Base-by-base conservation (phyloP, 1,140 invertebrate genomes). In the Tetragnatha versicolor region DNA sequence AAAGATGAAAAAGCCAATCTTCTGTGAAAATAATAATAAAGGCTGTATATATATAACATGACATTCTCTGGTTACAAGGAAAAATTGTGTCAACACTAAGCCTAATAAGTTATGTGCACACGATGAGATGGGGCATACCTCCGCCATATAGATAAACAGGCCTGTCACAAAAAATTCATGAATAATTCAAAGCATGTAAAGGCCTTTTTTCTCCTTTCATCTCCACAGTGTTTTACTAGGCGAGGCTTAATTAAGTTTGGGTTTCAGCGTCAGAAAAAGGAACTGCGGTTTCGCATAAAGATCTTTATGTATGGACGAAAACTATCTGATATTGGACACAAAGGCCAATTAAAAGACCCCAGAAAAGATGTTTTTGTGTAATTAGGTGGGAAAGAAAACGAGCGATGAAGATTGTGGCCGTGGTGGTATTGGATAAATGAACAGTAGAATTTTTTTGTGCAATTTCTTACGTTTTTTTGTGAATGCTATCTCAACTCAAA, bases 141-240 rank as follows among this genome's bases (percentile, higher is more conserved):
- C 37, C 5, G 27, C 1, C 14, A 27, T n/a, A 49, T n/a, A 66
- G 39, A 47, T 66, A 33, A 47, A 47, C 22, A 9, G 12, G 35
- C 6, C 10, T 3, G 22, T 12, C 60, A 9, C 35, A 63, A 63
- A 66, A 66, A 47, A 47, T 58, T 47, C 39, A 66, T 66, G 63
- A 66, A 66, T 66, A 66, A 66, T 66, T 66, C 63, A 66, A 29
- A 49, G 14, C 9, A 25, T 20, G 63, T 66, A 66, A 66, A 66
- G 37, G 14, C 42, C 31, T 47, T 47, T 66, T 14, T 33, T n/a
- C 25, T 31, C 37, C 20, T 65, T 25, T 6, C 14, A 29, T 47
- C 25, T 66, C 17, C n/a, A 66, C 39, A 27, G 42, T 29, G 20
- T 47, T 66, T 66, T 66, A 49, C 14, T 66, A 39, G 0, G 14